These are phyloP conservation scores for Callimorpha dominula DNA, from an alignment of 2,888 invertebrate species.

Conservation along the genomic window DNA sequence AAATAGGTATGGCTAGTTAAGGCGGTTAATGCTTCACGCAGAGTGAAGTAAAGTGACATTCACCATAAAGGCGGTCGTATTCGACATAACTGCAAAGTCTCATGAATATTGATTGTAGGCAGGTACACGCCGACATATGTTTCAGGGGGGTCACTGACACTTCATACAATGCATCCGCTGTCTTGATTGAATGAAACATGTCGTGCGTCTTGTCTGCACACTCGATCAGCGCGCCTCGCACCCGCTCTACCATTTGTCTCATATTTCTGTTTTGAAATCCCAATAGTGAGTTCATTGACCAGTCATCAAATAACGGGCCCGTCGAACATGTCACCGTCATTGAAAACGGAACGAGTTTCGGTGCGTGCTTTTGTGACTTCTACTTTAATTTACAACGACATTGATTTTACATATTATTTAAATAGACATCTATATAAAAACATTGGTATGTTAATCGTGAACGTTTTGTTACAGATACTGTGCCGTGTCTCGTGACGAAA, in stretches of 20 bases:
- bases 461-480: constrained; percentile 69
- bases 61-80: constrained; percentile 51
- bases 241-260: constrained; percentile 36
- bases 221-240: constrained; percentile 40
- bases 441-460: constrained; percentile 52
- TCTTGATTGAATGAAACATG: constrained; percentile 77
- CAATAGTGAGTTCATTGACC: constrained; percentile 58
- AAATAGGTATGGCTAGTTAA: constrained; percentile 46
- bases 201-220: constrained; percentile 53
- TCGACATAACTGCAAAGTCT: constrained; percentile 54
- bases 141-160: constrained; percentile 63
- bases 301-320: constrained; percentile 59
- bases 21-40: constrained; percentile 45
- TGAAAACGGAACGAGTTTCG: constrained; percentile 63
- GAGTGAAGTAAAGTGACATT: constrained; percentile 52
- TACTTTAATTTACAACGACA: constrained; percentile 54
- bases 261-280: constrained; percentile 60
- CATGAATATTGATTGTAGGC: constrained; percentile 62
- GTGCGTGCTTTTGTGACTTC: constrained; percentile 51
- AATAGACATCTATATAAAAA: constrained; percentile 45
- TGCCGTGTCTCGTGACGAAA: constrained; percentile 55
- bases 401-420: constrained; percentile 59
- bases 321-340: constrained; percentile 55
- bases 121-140: constrained; percentile 55
- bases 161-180: constrained; percentile 64